A percentile compares a stretch with the other conserved stretches of the same genome.
Evolutionary conservation across 2,113 vertebrate species (phyloP).

Genomic region (Sardina pilchardus): DNA sequence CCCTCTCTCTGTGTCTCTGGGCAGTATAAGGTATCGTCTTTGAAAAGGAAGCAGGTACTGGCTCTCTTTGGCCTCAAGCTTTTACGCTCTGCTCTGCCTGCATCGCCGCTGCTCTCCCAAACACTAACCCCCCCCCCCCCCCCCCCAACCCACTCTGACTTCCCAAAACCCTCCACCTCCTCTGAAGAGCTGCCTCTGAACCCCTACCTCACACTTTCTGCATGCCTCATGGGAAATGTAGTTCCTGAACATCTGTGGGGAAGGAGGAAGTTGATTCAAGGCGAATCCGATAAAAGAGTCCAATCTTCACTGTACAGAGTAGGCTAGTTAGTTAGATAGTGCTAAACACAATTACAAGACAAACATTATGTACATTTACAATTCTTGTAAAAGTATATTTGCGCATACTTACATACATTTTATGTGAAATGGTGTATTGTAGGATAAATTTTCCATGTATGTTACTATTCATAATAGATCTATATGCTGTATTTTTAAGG

Average conservation of each 20-base stretch:
- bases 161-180: slow-evolving; percentile 4
- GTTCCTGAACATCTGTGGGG: slow-evolving; percentile 23
- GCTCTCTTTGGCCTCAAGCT: slow-evolving; percentile 54
- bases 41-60: slow-evolving; percentile 87
- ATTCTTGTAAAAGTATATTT: not conserved
- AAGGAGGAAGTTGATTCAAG: slow-evolving; percentile 39
- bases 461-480: not conserved
- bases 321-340: not conserved
- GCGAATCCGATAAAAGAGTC: not conserved
- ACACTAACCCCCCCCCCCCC: not conserved
- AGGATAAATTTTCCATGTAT: not conserved
- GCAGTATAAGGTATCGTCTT: slow-evolving; percentile 81
- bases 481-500: not conserved
- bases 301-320: not conserved
- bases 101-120: slow-evolving; percentile 30
- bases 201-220: slow-evolving; percentile 37
- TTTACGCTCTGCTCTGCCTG: slow-evolving; percentile 42
- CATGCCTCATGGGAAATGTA: slow-evolving; percentile 59
- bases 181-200: not conserved
- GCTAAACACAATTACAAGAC: not conserved
- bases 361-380: not conserved
- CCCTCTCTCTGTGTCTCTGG: slow-evolving; percentile 43
- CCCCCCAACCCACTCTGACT: slow-evolving; percentile 12
- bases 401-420: no score
- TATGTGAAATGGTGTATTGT: not conserved